phyloP scores from a whole-genome alignment of 2,113 vertebrate genomes.

The Hystrix cristata region DNA sequence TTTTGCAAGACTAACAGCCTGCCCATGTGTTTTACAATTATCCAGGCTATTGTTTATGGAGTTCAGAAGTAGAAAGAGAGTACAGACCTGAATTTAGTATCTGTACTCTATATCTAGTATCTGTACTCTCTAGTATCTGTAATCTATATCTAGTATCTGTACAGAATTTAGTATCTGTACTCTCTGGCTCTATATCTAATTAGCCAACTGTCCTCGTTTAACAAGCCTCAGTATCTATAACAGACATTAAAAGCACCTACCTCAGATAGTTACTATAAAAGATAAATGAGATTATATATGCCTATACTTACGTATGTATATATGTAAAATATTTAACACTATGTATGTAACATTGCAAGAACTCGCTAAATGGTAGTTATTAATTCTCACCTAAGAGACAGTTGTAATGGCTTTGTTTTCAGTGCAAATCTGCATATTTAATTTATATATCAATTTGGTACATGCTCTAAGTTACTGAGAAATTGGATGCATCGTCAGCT shows the following conservation, averaged over 20 bases:
- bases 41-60: not conserved
- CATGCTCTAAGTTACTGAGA: not conserved
- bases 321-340: not conserved
- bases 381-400: not conserved
- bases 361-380: not conserved
- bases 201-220: not conserved
- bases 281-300: not conserved
- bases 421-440: not conserved
- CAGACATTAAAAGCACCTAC: not conserved
- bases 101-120: too few species aligned
- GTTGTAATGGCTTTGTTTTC: not conserved
- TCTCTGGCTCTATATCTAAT: not conserved
- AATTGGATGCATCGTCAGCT: not conserved
- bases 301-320: not conserved
- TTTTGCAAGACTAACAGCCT: not conserved
- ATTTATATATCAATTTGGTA: not conserved
- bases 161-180: conserved; percentile 24
- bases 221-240: not conserved
- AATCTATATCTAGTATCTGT: too few species aligned
- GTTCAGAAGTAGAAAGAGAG: not conserved
- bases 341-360: not conserved
- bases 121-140: too few species aligned
- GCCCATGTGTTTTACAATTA: not conserved
- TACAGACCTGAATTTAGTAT: not conserved
- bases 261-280: not conserved